Evolutionary conservation across 2,113 vertebrate genomes (phyloP), one percentile per base, ranked within the genome.

Genomic region (Bambusicola thoracicus): DNA sequence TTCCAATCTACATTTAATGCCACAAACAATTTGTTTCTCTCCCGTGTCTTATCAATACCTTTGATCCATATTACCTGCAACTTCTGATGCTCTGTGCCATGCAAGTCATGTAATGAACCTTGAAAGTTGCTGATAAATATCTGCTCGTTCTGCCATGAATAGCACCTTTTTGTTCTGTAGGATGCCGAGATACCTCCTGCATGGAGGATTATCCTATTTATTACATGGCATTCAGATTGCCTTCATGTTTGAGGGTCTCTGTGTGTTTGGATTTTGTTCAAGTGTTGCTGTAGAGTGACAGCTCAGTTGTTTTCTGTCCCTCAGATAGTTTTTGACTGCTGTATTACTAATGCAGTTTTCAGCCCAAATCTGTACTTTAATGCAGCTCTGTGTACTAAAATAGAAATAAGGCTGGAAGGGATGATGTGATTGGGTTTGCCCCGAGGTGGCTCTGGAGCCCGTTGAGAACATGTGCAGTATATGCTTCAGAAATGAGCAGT

Each of bases 281-380:
- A 72, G 25, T 58, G 9, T 40, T 93, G 46, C 43, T 69, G 20
- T 70, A 3, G 18, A 62, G 32, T 85, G 77, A 62, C 49, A 77
- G 16, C 59, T 86, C 27, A 11, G n/a, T 84, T 83, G 30, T 21
- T 78, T 88, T 75, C 49, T 17, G 38, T 87, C 63, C 70, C 55
- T 87, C 70, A 65, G 46, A 8, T 61, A 21, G 18, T 34, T 46
- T 80, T 38, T 49, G 67, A 58, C 70, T 87, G 8, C 74, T 74
- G 38, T 3, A 11, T 91, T 92, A 59, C 13, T 7, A 73, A 87
- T 91, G 48, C 91, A 85, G 84, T 87, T 92, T 94, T 93, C 44
- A 85, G 70, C 78, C 70, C 78, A 92, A 94, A 91, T 94, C 93
- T 91, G 58, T 85, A 51, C 48, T 92, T 88, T 92, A 83, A 91